Evolutionary conservation across 2,888 invertebrate genomes (phyloP).

Genomic region (Cyaniris semiargus): DNA sequence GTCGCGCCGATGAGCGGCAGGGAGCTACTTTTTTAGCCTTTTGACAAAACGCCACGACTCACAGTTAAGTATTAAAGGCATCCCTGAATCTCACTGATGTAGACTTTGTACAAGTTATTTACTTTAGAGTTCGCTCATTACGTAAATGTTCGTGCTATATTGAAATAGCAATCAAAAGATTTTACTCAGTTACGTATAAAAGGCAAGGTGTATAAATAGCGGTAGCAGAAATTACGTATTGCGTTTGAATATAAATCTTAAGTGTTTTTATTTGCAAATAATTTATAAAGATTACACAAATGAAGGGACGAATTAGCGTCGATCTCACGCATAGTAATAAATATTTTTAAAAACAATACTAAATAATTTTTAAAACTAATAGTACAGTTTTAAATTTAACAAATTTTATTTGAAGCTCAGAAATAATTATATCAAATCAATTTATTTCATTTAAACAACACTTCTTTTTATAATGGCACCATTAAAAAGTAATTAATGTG

Average conservation of each 20-base stretch:
- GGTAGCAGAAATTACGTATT: not conserved
- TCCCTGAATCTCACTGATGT: slow-evolving; percentile 61
- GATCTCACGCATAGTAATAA: no score
- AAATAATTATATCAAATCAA: not conserved
- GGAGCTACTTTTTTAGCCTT: slow-evolving; percentile 48
- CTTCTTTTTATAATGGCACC: not conserved
- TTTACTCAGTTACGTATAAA: slow-evolving; percentile 38
- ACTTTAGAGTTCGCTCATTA: slow-evolving; percentile 73
- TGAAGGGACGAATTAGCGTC: no score
- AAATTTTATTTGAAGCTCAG: not conserved
- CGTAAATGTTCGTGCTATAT: slow-evolving; percentile 73
- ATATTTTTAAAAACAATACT: no score
- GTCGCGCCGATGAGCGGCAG: not conserved
- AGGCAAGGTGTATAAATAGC: not conserved
- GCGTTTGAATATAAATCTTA: not conserved
- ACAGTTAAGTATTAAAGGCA: slow-evolving; percentile 61
- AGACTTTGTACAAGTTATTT: slow-evolving; percentile 73
- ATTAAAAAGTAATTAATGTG: slow-evolving; percentile 10
- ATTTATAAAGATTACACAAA: no score
- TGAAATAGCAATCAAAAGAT: slow-evolving; percentile 65
- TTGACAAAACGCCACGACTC: slow-evolving; percentile 51
- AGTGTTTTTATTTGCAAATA: not conserved
- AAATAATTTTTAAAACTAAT: no score
- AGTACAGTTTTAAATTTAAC: no score
- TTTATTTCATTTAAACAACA: not conserved